Conservation (phyloP, 2,113 vertebrate species). For the Pholis gunnellus region DNA sequence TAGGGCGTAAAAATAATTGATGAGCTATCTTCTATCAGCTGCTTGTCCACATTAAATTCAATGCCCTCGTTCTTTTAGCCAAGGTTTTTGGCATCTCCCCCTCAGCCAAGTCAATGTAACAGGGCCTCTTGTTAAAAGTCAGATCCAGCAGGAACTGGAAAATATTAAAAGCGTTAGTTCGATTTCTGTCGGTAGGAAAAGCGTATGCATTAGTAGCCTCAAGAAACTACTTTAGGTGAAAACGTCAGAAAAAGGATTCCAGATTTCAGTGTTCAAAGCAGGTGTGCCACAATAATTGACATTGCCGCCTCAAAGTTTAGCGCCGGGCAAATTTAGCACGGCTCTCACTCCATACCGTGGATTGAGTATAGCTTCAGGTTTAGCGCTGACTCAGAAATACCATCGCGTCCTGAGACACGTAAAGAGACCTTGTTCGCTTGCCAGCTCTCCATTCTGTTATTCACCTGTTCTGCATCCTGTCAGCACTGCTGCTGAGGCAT, state of each 20-base stretch:
- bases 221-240: not conserved
- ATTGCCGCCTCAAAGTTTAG: conserved; percentile 74
- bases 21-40: conserved; percentile 59
- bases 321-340: conserved; percentile 77
- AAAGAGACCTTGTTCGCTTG: conserved; percentile 43
- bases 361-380: conserved; percentile 71
- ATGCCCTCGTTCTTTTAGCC: conserved; percentile 7
- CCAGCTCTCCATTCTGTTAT: conserved; percentile 36
- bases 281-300: conserved; percentile 66
- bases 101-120: not conserved
- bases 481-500: not conserved
- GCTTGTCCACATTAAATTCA: conserved; percentile 61
- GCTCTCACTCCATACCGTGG: conserved; percentile 57
- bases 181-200: not conserved
- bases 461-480: conserved; percentile 6
- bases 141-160: not conserved
- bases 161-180: not conserved
- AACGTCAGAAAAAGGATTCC: conserved; percentile 16
- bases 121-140: conserved; percentile 19
- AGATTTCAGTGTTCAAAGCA: conserved; percentile 48
- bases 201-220: accelerated
- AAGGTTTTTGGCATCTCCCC: conserved; percentile 1
- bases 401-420: conserved; percentile 53
- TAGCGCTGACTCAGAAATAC: conserved; percentile 80
- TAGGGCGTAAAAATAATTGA: conserved; percentile 62